Conservation (phyloP, 2,888 invertebrate genomes). For the Metalampra italica region DNA sequence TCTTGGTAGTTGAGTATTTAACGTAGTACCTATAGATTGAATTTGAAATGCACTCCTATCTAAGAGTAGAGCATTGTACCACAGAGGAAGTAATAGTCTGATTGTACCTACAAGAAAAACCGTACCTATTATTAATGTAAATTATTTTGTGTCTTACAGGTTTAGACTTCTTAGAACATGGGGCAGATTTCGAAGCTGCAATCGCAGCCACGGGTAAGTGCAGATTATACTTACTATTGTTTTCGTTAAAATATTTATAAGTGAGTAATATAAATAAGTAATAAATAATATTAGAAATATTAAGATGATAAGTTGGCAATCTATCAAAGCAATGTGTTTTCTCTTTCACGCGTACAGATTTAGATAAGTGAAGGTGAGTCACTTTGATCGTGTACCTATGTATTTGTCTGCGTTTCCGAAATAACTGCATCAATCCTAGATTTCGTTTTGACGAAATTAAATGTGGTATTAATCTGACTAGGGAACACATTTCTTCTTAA, state of each 20-base stretch:
- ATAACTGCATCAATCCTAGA: no score
- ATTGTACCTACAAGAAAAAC: background rate
- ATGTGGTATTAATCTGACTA: no score
- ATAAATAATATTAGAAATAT: no score
- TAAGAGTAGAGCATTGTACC: background rate
- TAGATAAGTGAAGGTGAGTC: constrained; percentile 4
- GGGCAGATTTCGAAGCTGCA: constrained; percentile 85
- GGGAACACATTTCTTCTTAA: no score
- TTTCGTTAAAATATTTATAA: constrained; percentile 6
- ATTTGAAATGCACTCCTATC: background rate
- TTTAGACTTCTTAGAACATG: constrained; percentile 86
- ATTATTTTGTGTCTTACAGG: constrained; percentile 62
- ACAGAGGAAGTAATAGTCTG: no score
- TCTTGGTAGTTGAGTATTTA: constrained; percentile 38
- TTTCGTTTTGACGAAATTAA: no score
- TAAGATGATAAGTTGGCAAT: no score
- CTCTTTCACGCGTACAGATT: constrained; percentile 1
- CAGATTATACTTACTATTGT: no score
- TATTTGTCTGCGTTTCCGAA: background rate
- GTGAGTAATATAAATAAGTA: no score
- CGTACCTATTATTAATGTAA: background rate
- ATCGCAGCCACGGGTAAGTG: constrained; percentile 83
- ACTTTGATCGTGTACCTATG: background rate
- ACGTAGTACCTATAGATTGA: background rate
- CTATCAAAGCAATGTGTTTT: background rate